These are phyloP conservation scores for Dolichomitus sp. DNA, from an alignment of 2,888 invertebrate genomes.

Conservation along the genomic window DNA sequence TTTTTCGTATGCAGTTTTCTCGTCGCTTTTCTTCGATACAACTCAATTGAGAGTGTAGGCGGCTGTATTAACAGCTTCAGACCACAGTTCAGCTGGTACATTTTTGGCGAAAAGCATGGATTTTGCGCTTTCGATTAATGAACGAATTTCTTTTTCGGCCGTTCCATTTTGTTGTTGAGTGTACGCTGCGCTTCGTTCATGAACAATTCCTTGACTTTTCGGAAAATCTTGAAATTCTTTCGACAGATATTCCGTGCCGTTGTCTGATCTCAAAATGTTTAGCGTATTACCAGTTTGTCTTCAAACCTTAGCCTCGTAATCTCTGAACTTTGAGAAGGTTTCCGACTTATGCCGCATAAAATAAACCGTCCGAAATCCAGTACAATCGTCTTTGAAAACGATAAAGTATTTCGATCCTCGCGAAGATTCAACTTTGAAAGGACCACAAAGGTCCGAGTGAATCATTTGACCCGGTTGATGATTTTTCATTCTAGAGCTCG, in stretches of 20 bases:
- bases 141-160: slow-evolving; percentile 19
- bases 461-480: not conserved
- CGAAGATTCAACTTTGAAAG: slow-evolving; percentile 27
- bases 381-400: slow-evolving; percentile 52
- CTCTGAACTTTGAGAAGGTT: slow-evolving; percentile 25
- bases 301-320: slow-evolving; percentile 15
- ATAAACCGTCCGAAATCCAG: slow-evolving; percentile 38
- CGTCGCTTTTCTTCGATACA: slow-evolving; percentile 1
- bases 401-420: slow-evolving; percentile 48
- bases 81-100: slow-evolving; percentile 7
- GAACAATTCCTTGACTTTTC: not conserved
- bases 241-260: slow-evolving; percentile 43
- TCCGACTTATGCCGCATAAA: slow-evolving; percentile 54
- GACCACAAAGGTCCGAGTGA: slow-evolving; percentile 34
- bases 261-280: slow-evolving; percentile 47
- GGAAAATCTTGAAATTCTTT: not conserved
- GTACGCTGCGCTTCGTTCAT: slow-evolving; percentile 7
- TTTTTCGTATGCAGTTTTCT: slow-evolving; percentile 6
- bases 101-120: slow-evolving; percentile 29
- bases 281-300: slow-evolving; percentile 40
- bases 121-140: slow-evolving; percentile 16
- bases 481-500: slow-evolving; percentile 11
- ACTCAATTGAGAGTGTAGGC: slow-evolving; percentile 1
- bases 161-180: slow-evolving; percentile 16
- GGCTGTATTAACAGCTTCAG: slow-evolving; percentile 30